These are phyloP conservation scores for Phaethornis superciliosus DNA, from an alignment of 2,113 vertebrate species.

Conservation along the genomic window DNA sequence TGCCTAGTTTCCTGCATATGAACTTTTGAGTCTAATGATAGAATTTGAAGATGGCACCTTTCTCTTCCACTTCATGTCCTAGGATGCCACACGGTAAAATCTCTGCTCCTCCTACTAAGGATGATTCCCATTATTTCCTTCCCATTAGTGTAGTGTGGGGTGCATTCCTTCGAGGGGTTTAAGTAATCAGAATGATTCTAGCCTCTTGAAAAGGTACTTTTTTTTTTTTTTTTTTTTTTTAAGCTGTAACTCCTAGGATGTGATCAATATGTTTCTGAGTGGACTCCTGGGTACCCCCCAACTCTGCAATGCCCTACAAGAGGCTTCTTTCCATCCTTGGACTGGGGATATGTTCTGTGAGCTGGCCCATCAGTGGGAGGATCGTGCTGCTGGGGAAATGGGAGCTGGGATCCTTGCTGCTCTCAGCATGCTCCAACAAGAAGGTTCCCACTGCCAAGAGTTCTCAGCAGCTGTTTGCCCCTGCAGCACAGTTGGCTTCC, in stretches of 20 bases:
- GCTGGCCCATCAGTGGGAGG: rapidly evolving
- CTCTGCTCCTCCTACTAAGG: not conserved
- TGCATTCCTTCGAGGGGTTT: not conserved
- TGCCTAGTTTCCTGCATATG: not conserved
- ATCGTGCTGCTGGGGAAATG: not conserved
- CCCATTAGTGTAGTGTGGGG: not conserved
- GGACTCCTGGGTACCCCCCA: not conserved
- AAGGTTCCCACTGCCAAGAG: not conserved
- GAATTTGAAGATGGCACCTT: not conserved
- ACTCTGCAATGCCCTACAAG: not conserved
- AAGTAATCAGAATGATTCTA: not conserved
- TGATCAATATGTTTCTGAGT: not conserved
- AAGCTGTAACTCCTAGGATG: not conserved
- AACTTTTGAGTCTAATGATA: not conserved
- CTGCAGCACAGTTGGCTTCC: not conserved
- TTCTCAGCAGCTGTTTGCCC: constrained; percentile 6
- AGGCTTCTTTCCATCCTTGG: not conserved
- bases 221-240: not conserved
- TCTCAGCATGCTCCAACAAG: not conserved
- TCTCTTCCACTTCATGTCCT: not conserved
- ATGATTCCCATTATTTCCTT: not conserved
- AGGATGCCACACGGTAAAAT: not conserved
- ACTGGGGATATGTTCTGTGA: not conserved
- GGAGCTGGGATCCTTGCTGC: not conserved
- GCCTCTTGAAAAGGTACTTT: not conserved